Evolutionary conservation across 1,140 invertebrate genomes (phyloP), one percentile per base, ranked within the genome.

Genomic region (Teleopsis dalmanni): DNA sequence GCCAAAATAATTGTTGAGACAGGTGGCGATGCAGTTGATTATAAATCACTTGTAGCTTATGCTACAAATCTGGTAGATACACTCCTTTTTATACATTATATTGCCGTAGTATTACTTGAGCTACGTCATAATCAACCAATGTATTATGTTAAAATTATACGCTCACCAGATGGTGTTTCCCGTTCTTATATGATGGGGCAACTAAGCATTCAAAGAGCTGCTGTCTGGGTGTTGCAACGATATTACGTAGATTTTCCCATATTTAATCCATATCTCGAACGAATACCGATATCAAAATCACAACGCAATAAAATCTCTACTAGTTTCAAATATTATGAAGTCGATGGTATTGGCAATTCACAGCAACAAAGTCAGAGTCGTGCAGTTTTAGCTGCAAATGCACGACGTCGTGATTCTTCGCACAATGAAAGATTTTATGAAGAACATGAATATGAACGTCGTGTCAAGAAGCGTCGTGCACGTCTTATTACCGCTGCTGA

Each of bases 361-460:
- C 75, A 82, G 52, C 81, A 84, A 46, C 76, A 82, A 35, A 78
- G 80, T 16, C 79, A 82, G 54, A 75, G 76, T 57, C 75, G 78
- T 62, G 80, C 83, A 10, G 80, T 86, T 50, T 71, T 88, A 48
- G 81, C 82, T 6, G 80, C 81, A 1, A 83, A 85, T 64, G 78
- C 83, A 1, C 67, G 82, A 6, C 76, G 90, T 14, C 79, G 90
- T 19, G 80, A 92, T 59, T 89, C 90, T 56, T 88, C 90, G 58
- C 94, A 97, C 73, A 97, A 97, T 71, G 95, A 98, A 71, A 77
- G 92, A 14, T 97, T 98, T 70, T 95, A 98, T 67, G 94, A 97
- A 72, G 94, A 98, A 71, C 88, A 95, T 63, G 95, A 99, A 72
- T 95, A 95, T 65, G 94, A 96, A 56, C 76, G 93, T 38, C 75